Base-by-base conservation (phyloP, 2,113 vertebrate species). In the Probosciger aterrimus region DNA sequence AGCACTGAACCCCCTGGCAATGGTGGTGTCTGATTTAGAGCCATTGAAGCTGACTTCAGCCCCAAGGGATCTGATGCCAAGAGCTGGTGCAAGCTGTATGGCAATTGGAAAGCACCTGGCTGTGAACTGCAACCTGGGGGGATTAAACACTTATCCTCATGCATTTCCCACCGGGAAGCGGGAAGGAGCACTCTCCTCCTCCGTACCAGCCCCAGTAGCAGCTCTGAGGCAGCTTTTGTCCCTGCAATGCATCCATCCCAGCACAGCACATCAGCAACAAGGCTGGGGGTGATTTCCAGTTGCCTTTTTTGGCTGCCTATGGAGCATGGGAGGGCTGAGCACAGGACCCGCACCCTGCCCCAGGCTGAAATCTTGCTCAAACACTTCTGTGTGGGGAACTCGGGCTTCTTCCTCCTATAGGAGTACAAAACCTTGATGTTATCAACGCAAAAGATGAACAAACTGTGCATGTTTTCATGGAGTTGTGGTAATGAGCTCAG, bases 1-100 rank as follows among this genome's bases (percentile, higher is more conserved):
- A 55, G 27, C 1, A 4, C 47, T 39, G 62, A 41, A 16, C 13
- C 28, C 9, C 31, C 14, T 10, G n/a, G 35, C 28, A 30, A 14
- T 0, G 3, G 28, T 33, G 7, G 27, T 4, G 3, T 28, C n/a
- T 0, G 0, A 37, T 9, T 63, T 23, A 37, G 20, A 35, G 28
- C 63, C 63, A 8, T 5, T 3, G 1, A 30, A 43, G 33, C n/a
- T 5, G 28, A 18, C 62, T 31, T n/a, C 37, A 37, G 31, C 28
- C 74, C 74, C 1, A 2, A 18, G 23, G 23, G 39, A 15, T 27
- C 6, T 8, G 13, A 49, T 43, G 31, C 22, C 53, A 74, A 74
- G 67, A 68, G 46, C 30, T 11, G 18, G 27, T 37, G 41, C 23
- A 43, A 75, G 31, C 20, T 14, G 6, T 27, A 13, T 2, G 22